Percentiles rank a stretch among this genome's conserved stretches.
Conservation (phyloP, 1,140 invertebrate genomes). For the Rhyacophila brunnea region DNA sequence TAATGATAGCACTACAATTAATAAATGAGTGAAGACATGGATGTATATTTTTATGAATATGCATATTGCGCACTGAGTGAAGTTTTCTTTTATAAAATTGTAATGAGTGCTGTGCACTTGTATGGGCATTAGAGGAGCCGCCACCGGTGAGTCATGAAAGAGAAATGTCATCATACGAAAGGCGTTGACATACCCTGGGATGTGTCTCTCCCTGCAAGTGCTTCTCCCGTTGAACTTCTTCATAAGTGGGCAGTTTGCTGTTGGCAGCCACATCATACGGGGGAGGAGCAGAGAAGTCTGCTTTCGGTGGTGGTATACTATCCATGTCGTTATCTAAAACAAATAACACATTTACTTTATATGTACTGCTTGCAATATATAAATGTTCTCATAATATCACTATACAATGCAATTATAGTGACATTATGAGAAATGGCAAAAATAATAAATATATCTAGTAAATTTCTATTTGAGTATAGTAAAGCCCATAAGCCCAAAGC, state of each 20-base stretch:
- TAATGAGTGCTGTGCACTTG: too few species aligned
- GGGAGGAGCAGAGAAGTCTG: conserved; percentile 81
- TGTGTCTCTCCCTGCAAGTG: conserved; percentile 69
- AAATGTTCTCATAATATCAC: background rate
- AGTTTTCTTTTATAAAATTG: too few species aligned
- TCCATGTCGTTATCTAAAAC: conserved; percentile 10
- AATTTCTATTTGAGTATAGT: too few species aligned
- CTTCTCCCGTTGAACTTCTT: conserved; percentile 86
- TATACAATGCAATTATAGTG: background rate
- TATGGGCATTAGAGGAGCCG: too few species aligned
- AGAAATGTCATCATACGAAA: too few species aligned
- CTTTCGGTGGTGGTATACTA: conserved; percentile 69
- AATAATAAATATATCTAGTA: background rate
- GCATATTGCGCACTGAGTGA: too few species aligned
- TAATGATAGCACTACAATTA: too few species aligned
- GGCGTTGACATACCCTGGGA: conserved; percentile 44
- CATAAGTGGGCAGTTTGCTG: conserved; percentile 84
- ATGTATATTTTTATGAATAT: too few species aligned
- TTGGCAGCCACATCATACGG: conserved; percentile 77
- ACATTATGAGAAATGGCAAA: background rate
- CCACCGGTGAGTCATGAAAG: too few species aligned
- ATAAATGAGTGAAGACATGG: too few species aligned
- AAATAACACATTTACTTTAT: too few species aligned
- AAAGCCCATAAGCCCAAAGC: too few species aligned
- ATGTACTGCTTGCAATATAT: background rate